A percentile compares a stretch with the other conserved stretches of the same genome.
phyloP scores from a whole-genome alignment of 2,888 invertebrate species.

The Eupithecia exiguata region DNA sequence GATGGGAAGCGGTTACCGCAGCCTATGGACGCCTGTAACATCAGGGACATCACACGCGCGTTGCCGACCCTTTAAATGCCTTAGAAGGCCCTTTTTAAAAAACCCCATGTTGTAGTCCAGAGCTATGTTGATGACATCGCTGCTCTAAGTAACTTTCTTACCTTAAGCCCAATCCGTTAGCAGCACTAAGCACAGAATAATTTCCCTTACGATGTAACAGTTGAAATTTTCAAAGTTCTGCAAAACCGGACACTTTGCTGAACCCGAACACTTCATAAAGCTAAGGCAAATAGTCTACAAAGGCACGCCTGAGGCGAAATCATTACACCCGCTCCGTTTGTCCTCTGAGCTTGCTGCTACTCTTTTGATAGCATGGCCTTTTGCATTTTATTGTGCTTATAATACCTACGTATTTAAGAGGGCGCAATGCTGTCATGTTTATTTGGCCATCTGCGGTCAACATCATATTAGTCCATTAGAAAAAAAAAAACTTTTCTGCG shows the following conservation, averaged over 20 bases:
- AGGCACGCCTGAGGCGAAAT: slow-evolving; percentile 13
- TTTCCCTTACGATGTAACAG: neutral
- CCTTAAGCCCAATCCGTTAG: neutral
- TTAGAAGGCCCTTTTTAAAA: no score
- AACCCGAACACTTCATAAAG: slow-evolving; percentile 12
- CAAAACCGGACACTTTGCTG: neutral
- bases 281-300: slow-evolving; percentile 19
- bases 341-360: slow-evolving; percentile 8
- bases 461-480: no score
- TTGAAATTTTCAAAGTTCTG: neutral
- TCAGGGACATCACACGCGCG: no score
- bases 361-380: neutral
- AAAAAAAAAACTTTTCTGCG: no score
- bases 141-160: neutral
- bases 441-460: no score
- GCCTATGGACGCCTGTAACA: no score
- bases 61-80: no score
- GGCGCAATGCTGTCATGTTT: no score
- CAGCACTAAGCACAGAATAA: neutral
- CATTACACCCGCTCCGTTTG: slow-evolving; percentile 13
- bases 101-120: no score
- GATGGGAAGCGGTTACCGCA: no score
- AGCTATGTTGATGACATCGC: no score
- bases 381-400: slow-evolving; percentile 5
- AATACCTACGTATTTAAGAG: neutral